phyloP scores from a whole-genome alignment of 2,888 invertebrate species.

The Harpalus rufipes region DNA sequence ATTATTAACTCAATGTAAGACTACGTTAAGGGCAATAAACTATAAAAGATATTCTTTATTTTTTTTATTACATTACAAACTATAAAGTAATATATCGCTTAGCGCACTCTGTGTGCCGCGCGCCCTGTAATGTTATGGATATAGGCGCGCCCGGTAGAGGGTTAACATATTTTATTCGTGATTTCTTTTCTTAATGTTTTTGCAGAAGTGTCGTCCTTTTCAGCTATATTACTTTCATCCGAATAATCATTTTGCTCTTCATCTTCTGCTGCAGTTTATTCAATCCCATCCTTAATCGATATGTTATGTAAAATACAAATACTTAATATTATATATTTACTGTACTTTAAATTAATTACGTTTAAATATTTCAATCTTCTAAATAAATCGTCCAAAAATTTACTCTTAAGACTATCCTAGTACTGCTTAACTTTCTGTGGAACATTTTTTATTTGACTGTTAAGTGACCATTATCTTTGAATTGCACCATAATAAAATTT shows the following conservation, averaged over 20 bases:
- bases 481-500: slow-evolving; percentile 60
- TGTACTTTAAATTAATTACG: slow-evolving; percentile 6
- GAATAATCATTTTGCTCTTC: background rate
- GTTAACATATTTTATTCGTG: too few species aligned
- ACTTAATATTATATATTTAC: slow-evolving; percentile 6
- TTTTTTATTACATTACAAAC: too few species aligned
- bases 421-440: background rate
- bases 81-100: too few species aligned
- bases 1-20: too few species aligned
- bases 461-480: background rate
- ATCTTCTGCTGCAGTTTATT: background rate
- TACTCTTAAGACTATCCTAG: slow-evolving; percentile 5
- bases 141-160: too few species aligned
- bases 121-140: too few species aligned
- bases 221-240: too few species aligned
- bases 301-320: background rate
- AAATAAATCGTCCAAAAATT: slow-evolving; percentile 15
- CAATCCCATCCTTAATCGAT: background rate
- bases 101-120: too few species aligned
- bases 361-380: slow-evolving; percentile 18
- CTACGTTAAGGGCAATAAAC: too few species aligned
- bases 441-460: slow-evolving; percentile 17
- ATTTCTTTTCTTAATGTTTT: too few species aligned
- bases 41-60: too few species aligned
- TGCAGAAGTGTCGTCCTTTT: too few species aligned